Percentiles rank a stretch among this genome's conserved stretches.
Conservation (phyloP, 53 echinoderm and acorn worm genomes). For the Paracentrotus lividus region DNA sequence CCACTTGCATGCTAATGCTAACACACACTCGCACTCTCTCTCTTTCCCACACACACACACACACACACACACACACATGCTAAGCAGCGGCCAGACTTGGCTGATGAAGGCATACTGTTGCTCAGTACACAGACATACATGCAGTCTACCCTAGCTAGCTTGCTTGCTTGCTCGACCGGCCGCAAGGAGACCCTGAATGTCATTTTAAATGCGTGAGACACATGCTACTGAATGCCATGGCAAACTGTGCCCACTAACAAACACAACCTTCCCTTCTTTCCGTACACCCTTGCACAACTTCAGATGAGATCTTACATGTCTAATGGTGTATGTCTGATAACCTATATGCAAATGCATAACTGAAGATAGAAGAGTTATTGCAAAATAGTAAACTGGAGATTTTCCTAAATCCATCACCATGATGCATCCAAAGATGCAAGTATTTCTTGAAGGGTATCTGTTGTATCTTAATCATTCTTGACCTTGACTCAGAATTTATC, state of each 20-base stretch:
- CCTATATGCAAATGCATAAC: slow-evolving; percentile 18
- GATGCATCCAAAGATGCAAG: not conserved
- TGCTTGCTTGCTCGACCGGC: not conserved
- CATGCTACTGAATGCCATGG: slow-evolving; percentile 60
- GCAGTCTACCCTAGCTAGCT: slow-evolving; percentile 15
- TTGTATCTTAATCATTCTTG: not conserved
- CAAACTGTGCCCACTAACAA: slow-evolving; percentile 20
- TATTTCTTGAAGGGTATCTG: not conserved
- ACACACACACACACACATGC: slow-evolving; percentile 68
- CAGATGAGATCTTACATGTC: slow-evolving; percentile 20
- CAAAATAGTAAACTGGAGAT: not conserved
- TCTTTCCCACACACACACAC: slow-evolving; percentile 39
- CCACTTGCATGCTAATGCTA: slow-evolving; percentile 65
- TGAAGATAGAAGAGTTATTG: not conserved
- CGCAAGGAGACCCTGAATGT: slow-evolving; percentile 39
- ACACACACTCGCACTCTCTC: slow-evolving; percentile 58
- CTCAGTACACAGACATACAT: slow-evolving; percentile 43
- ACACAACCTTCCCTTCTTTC: slow-evolving; percentile 15
- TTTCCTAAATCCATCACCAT: not conserved
- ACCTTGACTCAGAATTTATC: not conserved
- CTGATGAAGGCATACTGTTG: slow-evolving; percentile 29
- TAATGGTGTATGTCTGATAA: slow-evolving; percentile 24
- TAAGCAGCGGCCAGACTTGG: slow-evolving; percentile 18
- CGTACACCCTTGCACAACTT: slow-evolving; percentile 19
- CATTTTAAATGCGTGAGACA: slow-evolving; percentile 65